These are phyloP conservation scores for Datnioides undecimradiatus DNA, from an alignment of 2,113 vertebrate species.

Conservation along the genomic window DNA sequence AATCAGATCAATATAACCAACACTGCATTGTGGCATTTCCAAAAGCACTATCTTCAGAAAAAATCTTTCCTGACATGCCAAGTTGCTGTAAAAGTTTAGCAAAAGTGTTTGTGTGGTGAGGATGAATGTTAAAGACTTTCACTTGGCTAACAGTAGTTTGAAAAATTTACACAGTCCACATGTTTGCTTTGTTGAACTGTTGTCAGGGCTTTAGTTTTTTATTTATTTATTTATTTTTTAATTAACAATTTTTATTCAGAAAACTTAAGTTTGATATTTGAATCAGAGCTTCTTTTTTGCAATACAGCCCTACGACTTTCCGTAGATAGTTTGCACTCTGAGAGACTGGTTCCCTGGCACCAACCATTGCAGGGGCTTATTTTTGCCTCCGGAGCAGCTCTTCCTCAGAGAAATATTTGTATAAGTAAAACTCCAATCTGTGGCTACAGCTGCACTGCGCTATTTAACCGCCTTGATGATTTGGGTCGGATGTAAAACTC, in stretches of 20 bases:
- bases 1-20: too few species aligned
- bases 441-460: slow-evolving; percentile 74
- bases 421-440: slow-evolving; percentile 68
- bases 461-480: slow-evolving; percentile 64
- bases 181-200: background rate
- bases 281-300: background rate
- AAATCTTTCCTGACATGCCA: background rate
- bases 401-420: slow-evolving; percentile 59
- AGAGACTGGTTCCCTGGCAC: background rate
- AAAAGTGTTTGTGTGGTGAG: too few species aligned
- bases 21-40: background rate
- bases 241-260: background rate
- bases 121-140: too few species aligned
- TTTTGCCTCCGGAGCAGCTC: slow-evolving; percentile 33
- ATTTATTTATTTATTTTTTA: background rate
- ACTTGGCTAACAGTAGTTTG: too few species aligned
- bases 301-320: background rate
- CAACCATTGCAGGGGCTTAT: slow-evolving; percentile 9
- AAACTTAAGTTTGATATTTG: background rate
- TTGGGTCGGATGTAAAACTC: slow-evolving; percentile 60
- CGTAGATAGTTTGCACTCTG: background rate
- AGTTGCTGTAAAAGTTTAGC: too few species aligned
- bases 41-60: background rate
- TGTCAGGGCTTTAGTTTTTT: background rate
- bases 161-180: too few species aligned